Conservation (phyloP, 2,113 vertebrate genomes). For the Calonectris borealis region DNA sequence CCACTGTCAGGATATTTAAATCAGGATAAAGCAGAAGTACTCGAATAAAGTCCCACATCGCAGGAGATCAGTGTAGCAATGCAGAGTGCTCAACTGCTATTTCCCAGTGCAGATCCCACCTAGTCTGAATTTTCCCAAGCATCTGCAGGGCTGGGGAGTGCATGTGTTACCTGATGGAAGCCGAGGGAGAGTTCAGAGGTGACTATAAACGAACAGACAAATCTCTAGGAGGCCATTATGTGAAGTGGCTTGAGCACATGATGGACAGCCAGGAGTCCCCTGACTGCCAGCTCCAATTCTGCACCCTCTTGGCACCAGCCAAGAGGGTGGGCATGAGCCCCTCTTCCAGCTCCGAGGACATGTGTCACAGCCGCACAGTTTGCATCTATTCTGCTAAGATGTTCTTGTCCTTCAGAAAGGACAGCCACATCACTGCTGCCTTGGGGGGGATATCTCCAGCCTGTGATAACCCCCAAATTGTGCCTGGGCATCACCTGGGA, state of each 20-base stretch:
- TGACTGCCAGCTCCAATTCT: not conserved
- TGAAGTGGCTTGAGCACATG: not conserved
- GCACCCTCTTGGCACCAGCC: not conserved
- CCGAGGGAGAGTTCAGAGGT: not conserved
- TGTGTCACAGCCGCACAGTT: not conserved
- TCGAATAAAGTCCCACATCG: not conserved
- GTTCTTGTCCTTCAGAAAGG: not conserved
- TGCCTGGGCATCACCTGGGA: not conserved
- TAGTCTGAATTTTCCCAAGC: not conserved
- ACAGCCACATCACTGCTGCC: rapidly evolving
- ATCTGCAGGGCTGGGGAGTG: not conserved
- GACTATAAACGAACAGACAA: not conserved
- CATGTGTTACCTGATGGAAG: not conserved
- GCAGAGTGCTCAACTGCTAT: not conserved
- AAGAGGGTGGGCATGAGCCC: rapidly evolving
- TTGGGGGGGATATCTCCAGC: not conserved
- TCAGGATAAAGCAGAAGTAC: not conserved
- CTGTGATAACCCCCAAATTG: not conserved
- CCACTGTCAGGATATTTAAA: not conserved
- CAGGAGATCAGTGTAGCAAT: not conserved
- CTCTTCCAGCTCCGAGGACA: not conserved
- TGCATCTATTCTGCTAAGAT: not conserved
- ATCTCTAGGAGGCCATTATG: not conserved
- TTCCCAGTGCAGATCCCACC: not conserved
- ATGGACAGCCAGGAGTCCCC: not conserved